phyloP scores from a whole-genome alignment of 2,797 vertebrate species.

The Neostethus bicornis region DNA sequence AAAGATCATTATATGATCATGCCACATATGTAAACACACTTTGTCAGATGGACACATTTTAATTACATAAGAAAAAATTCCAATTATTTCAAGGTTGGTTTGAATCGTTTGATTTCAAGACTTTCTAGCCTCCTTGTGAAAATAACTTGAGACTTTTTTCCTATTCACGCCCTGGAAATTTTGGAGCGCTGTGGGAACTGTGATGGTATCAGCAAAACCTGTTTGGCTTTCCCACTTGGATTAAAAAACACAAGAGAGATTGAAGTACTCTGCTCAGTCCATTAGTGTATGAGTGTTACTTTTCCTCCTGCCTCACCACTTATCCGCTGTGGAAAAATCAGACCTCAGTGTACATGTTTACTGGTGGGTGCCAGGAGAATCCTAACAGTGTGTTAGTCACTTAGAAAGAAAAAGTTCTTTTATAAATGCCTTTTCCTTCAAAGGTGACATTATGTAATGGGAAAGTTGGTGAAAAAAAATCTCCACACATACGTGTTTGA shows the following conservation, averaged over 20 bases:
- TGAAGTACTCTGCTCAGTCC: conserved; percentile 30
- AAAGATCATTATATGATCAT: too few species aligned
- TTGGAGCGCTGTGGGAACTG: conserved; percentile 16
- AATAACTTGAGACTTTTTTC: conserved; percentile 5
- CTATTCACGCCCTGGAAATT: conserved; percentile 18
- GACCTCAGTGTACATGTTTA: conserved; percentile 30
- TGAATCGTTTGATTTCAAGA: too few species aligned
- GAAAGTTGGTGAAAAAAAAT: conserved; percentile 32
- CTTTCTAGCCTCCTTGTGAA: conserved; percentile 8
- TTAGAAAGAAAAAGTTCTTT: conserved; percentile 39
- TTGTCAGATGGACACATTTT: too few species aligned
- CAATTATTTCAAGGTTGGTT: too few species aligned
- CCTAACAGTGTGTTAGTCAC: conserved; percentile 13
- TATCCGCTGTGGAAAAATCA: conserved; percentile 45
- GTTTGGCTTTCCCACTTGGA: conserved; percentile 46
- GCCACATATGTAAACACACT: too few species aligned
- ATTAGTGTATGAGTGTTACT: conserved; percentile 46
- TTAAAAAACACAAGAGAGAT: conserved; percentile 32
- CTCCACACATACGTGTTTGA: not conserved
- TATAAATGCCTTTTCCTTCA: conserved; percentile 21
- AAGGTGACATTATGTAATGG: conserved; percentile 38
- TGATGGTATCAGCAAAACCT: conserved; percentile 36
- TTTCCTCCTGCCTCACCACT: conserved; percentile 34
- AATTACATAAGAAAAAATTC: too few species aligned
- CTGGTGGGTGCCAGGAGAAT: conserved; percentile 34